Evolutionary conservation across 2,888 invertebrate species (phyloP).

Genomic region (Hipparchia sbordonii): DNA sequence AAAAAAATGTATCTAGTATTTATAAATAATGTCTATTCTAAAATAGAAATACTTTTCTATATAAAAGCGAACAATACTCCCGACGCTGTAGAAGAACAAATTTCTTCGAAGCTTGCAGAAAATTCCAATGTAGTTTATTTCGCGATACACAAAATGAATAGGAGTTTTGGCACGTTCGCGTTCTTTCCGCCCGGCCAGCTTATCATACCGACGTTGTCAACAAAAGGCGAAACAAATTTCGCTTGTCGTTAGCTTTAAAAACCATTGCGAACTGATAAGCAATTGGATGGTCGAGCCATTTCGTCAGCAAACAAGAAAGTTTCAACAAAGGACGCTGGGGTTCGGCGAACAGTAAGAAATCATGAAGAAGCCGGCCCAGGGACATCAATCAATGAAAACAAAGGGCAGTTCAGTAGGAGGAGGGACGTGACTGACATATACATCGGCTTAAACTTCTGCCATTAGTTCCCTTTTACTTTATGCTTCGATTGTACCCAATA

Average conservation of each 20-base stretch:
- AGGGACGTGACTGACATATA: constrained; percentile 48
- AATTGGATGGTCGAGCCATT: constrained; percentile 51
- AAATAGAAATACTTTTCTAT: constrained; percentile 13
- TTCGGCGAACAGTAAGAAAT: constrained; percentile 46
- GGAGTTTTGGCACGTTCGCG: constrained; percentile 63
- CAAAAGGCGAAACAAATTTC: constrained; percentile 45
- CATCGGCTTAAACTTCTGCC: constrained; percentile 43
- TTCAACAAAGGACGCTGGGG: constrained; percentile 49
- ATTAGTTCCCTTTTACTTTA: constrained; percentile 44
- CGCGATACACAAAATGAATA: constrained; percentile 55
- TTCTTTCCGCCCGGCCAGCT: constrained; percentile 37
- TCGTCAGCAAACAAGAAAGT: constrained; percentile 51
- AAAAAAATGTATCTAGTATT: background rate
- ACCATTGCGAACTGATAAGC: constrained; percentile 47
- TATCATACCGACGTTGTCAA: constrained; percentile 58
- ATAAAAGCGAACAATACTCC: constrained; percentile 20
- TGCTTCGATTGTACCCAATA: constrained; percentile 33
- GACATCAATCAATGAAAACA: constrained; percentile 61
- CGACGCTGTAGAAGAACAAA: constrained; percentile 11
- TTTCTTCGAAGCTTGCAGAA: constrained; percentile 21
- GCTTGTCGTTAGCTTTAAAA: constrained; percentile 52
- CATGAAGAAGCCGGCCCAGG: constrained; percentile 51
- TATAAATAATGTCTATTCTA: constrained; percentile 9
- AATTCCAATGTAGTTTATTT: constrained; percentile 51
- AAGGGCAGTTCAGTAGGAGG: constrained; percentile 50